Base-by-base conservation (phyloP, 30 jellyfish, hydroid and myxozoan species). In the Aurelia sp. region DNA sequence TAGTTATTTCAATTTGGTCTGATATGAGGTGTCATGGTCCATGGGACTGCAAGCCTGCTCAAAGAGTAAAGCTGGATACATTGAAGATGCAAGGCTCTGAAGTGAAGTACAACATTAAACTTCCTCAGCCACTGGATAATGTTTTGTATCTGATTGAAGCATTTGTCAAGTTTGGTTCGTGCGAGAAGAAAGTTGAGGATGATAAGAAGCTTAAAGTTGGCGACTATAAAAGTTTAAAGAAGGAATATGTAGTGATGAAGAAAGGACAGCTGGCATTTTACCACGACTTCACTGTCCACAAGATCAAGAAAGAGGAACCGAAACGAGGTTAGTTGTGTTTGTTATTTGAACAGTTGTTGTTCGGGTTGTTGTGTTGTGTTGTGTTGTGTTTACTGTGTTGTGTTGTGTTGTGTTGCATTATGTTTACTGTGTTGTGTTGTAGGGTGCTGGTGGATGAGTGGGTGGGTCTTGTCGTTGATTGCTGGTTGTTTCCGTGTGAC, bases 21-120 rank as follows among this genome's bases (percentile, higher is more conserved):
- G 84, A 67, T 53, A 55, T 18, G 0, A 19, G 3, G 3, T 81
- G 90, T 53, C 90, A 81, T 81, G 90, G 83, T 2, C 82, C 82
- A 33, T 11, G 17, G 40, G 80, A 22, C 27, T 81, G 90, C 27
- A 21, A 18, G 18, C 76, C 82, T 18, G 47, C 51, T 2, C 71
- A 41, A 15, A 31, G 27, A 4, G 21, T 53, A 4, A 67, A 21
- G 22, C 6, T 13, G 6, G 21, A 18, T 3, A 4, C 41, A 19
- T 64, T 64, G 50, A 55, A 19, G 50, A 11, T 47, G 18, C 47
- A 62, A 20, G 61, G 63, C 60, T 47, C 66, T 48, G 23, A 13
- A 6, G 27, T 81, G 18, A 57, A 7, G 18, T 51, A 37, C 20
- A 33, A 53, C 8, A 59, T 64, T 52, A 22, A 11, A 17, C 19